Evolutionary conservation across 1,140 invertebrate genomes (phyloP).

Genomic region (Neomicropteryx cornuta): DNA sequence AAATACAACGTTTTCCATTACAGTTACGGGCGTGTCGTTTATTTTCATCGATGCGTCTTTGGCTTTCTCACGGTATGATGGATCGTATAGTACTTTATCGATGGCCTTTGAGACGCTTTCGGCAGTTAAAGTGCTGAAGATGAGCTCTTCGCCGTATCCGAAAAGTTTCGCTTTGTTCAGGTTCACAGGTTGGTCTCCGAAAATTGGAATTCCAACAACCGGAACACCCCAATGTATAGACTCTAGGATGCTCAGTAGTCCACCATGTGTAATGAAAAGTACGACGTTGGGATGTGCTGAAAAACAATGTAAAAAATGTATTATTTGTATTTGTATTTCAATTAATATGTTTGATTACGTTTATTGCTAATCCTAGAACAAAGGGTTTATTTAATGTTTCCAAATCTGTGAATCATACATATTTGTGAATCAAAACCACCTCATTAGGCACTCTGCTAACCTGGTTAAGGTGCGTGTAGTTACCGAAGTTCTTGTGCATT

Average conservation of each 20-base stretch:
- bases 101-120: constrained; percentile 17
- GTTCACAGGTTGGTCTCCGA: constrained; percentile 48
- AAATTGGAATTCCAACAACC: constrained; percentile 54
- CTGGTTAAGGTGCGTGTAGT: constrained; percentile 24
- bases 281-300: constrained; percentile 49
- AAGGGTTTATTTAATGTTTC: constrained; percentile 45
- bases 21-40: too few species aligned
- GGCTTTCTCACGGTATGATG: too few species aligned
- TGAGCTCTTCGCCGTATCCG: constrained; percentile 29
- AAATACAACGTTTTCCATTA: too few species aligned
- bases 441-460: too few species aligned
- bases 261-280: constrained; percentile 58
- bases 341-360: too few species aligned
- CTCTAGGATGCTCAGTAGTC: constrained; percentile 52
- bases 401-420: too few species aligned
- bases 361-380: constrained; percentile 30
- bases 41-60: too few species aligned
- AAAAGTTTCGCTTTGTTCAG: constrained; percentile 26
- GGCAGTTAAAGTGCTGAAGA: constrained; percentile 18
- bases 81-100: constrained; percentile 15
- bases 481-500: constrained; percentile 33
- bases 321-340: constrained; percentile 44
- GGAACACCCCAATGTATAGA: constrained; percentile 54
- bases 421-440: too few species aligned
- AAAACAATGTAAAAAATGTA: constrained; percentile 48